Evolutionary conservation across 2,888 invertebrate species (phyloP), one percentile per base, ranked within the genome.

Genomic region (Thymelicus acteon): DNA sequence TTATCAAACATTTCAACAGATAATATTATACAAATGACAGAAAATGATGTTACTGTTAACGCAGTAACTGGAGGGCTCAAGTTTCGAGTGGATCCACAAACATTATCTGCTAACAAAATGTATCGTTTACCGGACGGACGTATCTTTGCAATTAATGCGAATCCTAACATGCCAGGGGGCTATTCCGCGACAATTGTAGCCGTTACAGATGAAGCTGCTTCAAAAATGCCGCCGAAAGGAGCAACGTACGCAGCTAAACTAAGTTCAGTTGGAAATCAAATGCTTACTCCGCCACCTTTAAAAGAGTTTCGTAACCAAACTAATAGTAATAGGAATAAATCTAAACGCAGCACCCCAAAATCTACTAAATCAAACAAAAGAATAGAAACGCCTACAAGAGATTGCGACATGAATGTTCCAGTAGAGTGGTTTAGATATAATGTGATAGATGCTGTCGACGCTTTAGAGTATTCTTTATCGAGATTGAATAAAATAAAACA

Each of bases 381-480:
- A 24, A 71, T 60, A 6, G 73, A 75, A 63, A 74, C 65, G 15
- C 61, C 76, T 7, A 58, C 72, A 19, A 82, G 89, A 72, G 80
- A 86, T 60, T 84, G 84, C 72, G 91, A 93, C 78, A 75, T 91
- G 52, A 83, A 86, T 73, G 89, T 91, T 8, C 92, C 94, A 15
- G 86, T 94, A 62, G 95, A 95, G 79, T 95, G 95, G 95, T 95
- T 93, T 77, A 91, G 95, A 72, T 95, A 94, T 76, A 95, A 95
- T 74, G 87, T 95, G 44, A 82, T 94, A 63, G 94, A 95, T 76
- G 94, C 95, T 0, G 91, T 94, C 40, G 94, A 95, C 73, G 92
- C 95, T 40, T 88, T 95, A 66, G 94, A 95, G 73, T 95, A 95
- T 82, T 90, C 95, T 7, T 84, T 95, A 31, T 85, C 91, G 19